Conservation (phyloP, 2,113 vertebrate genomes). For the Cebus imitator region DNA sequence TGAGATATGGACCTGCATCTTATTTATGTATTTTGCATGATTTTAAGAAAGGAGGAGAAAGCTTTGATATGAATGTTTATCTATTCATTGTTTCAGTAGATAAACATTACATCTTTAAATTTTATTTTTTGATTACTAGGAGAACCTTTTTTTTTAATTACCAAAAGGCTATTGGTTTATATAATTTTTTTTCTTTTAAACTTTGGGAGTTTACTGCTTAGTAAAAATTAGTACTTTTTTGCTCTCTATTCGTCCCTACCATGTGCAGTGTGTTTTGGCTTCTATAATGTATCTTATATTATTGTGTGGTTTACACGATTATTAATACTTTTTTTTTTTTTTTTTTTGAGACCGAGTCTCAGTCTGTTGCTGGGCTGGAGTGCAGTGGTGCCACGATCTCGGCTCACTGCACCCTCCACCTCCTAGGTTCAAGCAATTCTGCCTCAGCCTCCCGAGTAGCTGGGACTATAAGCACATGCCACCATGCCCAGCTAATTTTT, state of each 20-base stretch:
- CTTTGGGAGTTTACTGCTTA: background rate
- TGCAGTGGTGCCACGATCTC: too few relatives aligned
- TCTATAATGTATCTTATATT: background rate
- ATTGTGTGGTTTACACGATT: background rate
- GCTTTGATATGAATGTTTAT: background rate
- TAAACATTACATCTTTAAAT: background rate
- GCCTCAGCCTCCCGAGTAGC: too few relatives aligned
- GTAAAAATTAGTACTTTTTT: background rate
- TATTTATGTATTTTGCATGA: background rate
- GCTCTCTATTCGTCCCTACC: background rate
- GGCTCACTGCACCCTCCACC: too few relatives aligned
- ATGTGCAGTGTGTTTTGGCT: background rate
- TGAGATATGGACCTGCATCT: background rate
- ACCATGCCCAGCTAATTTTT: too few relatives aligned
- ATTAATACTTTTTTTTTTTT: background rate
- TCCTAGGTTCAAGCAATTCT: too few relatives aligned
- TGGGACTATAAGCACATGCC: too few relatives aligned
- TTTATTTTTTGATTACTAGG: background rate
- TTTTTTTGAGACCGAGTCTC: background rate
- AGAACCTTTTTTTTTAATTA: constrained; percentile 15
- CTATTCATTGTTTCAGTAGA: too few relatives aligned
- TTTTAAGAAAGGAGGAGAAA: background rate
- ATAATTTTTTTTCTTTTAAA: background rate
- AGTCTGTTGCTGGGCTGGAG: too few relatives aligned
- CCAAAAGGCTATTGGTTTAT: background rate